A percentile compares a stretch with the other conserved stretches of the same genome.
phyloP scores from a whole-genome alignment of 2,113 vertebrate species.

The Rhodinocichla rosea region DNA sequence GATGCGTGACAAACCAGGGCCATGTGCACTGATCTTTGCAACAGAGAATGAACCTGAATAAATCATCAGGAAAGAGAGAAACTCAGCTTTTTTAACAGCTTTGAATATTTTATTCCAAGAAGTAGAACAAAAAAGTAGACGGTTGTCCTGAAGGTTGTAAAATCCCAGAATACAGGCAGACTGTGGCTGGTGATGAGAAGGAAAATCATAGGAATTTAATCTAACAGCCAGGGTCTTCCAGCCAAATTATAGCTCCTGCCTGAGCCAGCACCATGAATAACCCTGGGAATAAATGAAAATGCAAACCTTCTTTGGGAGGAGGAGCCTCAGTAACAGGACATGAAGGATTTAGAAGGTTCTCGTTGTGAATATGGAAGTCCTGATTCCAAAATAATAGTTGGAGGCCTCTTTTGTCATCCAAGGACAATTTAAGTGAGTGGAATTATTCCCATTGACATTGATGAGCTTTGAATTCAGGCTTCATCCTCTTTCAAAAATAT shows the following conservation, averaged over 20 bases:
- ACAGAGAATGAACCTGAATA: background rate
- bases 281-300: background rate
- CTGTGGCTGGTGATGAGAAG: background rate
- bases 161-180: background rate
- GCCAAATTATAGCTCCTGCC: background rate
- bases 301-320: background rate
- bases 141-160: background rate
- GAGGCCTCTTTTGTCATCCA: background rate
- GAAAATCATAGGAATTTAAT: background rate
- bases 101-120: background rate
- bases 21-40: background rate
- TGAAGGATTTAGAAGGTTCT: background rate
- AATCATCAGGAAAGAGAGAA: background rate
- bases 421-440: background rate
- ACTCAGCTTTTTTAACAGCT: background rate
- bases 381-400: background rate
- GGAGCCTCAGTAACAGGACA: background rate
- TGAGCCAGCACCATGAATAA: background rate
- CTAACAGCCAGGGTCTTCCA: background rate
- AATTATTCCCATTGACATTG: background rate
- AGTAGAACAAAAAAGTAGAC: background rate
- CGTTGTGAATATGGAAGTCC: background rate
- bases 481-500: background rate
- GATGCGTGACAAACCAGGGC: background rate
- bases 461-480: background rate